phyloP scores from a whole-genome alignment of 2,113 vertebrate genomes.

The Sylvilagus bachmani region DNA sequence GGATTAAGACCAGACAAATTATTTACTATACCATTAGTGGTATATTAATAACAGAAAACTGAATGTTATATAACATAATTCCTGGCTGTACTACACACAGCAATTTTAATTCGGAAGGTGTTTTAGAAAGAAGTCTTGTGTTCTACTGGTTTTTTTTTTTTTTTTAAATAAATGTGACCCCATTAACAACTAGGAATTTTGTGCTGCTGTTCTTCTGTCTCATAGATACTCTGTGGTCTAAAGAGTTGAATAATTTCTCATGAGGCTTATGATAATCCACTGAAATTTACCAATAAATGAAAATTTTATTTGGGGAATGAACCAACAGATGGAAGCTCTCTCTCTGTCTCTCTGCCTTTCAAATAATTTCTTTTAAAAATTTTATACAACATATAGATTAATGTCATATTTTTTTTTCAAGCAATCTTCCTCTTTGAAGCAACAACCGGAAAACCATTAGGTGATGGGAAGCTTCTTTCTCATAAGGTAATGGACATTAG shows the following conservation, averaged over 20 bases:
- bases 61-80: neutral
- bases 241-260: slow-evolving; percentile 51
- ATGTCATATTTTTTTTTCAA: slow-evolving; percentile 77
- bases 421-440: slow-evolving; percentile 96
- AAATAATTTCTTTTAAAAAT: neutral
- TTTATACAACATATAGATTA: slow-evolving; percentile 42
- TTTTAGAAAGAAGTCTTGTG: slow-evolving; percentile 49
- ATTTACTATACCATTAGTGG: neutral
- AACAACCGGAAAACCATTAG: slow-evolving; percentile 93
- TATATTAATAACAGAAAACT: slow-evolving; percentile 13
- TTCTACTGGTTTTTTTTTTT: slow-evolving; percentile 40
- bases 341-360: too few species aligned
- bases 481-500: slow-evolving; percentile 92
- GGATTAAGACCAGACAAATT: slow-evolving; percentile 18
- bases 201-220: slow-evolving; percentile 7
- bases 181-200: slow-evolving; percentile 39
- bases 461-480: slow-evolving; percentile 94
- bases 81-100: slow-evolving; percentile 22
- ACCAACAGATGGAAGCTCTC: too few species aligned
- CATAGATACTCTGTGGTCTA: neutral
- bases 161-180: slow-evolving; percentile 28
- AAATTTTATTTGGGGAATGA: too few species aligned
- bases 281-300: neutral
- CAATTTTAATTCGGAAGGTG: slow-evolving; percentile 42
- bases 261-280: neutral